Percentiles rank a stretch among this genome's conserved stretches.
Evolutionary conservation across 2,797 vertebrate genomes (phyloP).

Genomic region (Euphonia xanthogaster): DNA sequence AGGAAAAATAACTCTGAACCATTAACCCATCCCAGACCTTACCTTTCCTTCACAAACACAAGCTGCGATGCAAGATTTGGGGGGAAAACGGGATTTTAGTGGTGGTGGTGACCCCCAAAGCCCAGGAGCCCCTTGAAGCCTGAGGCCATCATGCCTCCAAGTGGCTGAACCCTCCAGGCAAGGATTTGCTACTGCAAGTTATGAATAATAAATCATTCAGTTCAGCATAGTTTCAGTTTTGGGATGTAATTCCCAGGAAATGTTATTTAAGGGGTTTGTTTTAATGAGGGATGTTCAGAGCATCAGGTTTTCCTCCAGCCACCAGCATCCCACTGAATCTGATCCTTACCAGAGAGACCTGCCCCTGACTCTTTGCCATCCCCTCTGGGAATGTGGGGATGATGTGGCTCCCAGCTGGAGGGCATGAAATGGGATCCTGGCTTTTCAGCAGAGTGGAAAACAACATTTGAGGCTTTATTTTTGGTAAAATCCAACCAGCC

Average conservation of each 20-base stretch:
- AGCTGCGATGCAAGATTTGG: accelerated
- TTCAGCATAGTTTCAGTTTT: background rate
- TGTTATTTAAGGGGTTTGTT: background rate
- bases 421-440: background rate
- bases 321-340: accelerated
- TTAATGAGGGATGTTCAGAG: background rate
- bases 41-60: background rate
- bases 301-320: background rate
- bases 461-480: background rate
- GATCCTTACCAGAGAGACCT: background rate
- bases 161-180: background rate
- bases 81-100: background rate
- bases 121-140: background rate
- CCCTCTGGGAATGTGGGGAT: background rate
- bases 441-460: background rate
- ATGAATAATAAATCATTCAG: background rate
- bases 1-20: background rate
- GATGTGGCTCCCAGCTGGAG: background rate
- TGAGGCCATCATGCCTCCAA: background rate
- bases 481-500: background rate
- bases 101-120: background rate
- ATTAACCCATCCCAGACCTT: background rate
- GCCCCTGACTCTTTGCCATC: background rate
- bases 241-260: background rate
- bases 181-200: background rate